Conservation (phyloP, 2,888 invertebrate species). For the Yponomeuta cagnagella region DNA sequence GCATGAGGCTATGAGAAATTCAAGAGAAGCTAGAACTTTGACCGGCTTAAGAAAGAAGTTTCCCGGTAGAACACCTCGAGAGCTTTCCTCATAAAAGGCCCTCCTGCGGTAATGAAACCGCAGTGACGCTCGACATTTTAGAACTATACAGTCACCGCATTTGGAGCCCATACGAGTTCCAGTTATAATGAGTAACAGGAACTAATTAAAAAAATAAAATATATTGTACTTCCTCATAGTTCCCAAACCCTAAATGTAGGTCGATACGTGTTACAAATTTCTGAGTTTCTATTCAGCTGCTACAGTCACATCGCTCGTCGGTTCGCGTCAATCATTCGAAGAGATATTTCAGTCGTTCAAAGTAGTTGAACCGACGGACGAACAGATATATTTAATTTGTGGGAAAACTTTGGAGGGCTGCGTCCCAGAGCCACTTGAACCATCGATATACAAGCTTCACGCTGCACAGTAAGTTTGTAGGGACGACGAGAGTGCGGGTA, state of each 20-base stretch:
- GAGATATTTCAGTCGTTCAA: background rate
- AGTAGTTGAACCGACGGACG: conserved; percentile 5
- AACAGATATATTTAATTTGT: background rate
- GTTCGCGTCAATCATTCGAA: background rate
- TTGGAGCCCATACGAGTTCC: background rate
- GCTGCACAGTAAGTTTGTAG: background rate
- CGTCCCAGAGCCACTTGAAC: conserved; percentile 2
- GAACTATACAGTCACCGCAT: background rate
- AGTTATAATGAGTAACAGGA: background rate
- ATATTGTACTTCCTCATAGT: background rate
- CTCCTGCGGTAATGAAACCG: background rate
- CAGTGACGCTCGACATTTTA: background rate
- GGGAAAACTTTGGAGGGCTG: conserved; percentile 8
- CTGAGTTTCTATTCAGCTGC: background rate
- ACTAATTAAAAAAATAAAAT: background rate
- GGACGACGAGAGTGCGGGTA: conserved; percentile 8
- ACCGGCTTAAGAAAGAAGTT: conserved; percentile 55
- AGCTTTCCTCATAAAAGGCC: background rate
- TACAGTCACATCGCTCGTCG: background rate
- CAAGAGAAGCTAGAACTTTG: conserved; percentile 53
- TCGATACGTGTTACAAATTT: background rate
- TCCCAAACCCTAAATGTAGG: background rate
- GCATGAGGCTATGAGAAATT: conserved; percentile 51
- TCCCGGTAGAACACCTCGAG: conserved; percentile 42
- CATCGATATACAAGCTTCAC: background rate